Evolutionary conservation across 2,797 vertebrate species (phyloP).

Genomic region (Tenualosa ilisha): DNA sequence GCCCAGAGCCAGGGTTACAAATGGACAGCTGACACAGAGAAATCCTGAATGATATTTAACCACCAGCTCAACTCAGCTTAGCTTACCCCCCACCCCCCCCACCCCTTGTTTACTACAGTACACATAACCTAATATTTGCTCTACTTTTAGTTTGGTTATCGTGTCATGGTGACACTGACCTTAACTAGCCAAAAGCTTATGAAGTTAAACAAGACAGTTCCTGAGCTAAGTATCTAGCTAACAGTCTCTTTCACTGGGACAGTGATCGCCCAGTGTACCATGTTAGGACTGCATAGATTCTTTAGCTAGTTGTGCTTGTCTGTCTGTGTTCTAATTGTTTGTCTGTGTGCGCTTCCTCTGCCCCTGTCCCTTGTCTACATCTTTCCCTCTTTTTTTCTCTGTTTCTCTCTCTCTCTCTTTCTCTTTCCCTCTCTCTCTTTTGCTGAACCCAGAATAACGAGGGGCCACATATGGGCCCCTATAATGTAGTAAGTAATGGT

Average conservation of each 20-base stretch:
- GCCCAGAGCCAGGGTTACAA: not conserved
- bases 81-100: not conserved
- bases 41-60: not conserved
- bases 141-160: not conserved
- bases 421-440: conserved; percentile 55
- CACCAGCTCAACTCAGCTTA: not conserved
- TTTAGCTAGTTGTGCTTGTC: not conserved
- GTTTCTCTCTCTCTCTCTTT: conserved; percentile 36
- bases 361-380: conserved; percentile 21
- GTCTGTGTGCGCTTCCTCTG: conserved; percentile 7
- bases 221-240: not conserved
- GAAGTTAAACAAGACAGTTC: not conserved
- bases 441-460: conserved; percentile 90
- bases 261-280: not conserved
- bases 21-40: not conserved
- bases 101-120: not conserved
- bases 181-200: not conserved
- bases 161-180: not conserved
- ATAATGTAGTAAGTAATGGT: conserved; percentile 93
- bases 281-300: not conserved
- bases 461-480: conserved; percentile 91
- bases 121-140: not conserved
- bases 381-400: conserved; percentile 32
- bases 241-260: not conserved
- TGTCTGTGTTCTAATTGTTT: conserved; percentile 1